phyloP scores from a whole-genome alignment of 2,113 vertebrate genomes.

The Aramus guarauna region DNA sequence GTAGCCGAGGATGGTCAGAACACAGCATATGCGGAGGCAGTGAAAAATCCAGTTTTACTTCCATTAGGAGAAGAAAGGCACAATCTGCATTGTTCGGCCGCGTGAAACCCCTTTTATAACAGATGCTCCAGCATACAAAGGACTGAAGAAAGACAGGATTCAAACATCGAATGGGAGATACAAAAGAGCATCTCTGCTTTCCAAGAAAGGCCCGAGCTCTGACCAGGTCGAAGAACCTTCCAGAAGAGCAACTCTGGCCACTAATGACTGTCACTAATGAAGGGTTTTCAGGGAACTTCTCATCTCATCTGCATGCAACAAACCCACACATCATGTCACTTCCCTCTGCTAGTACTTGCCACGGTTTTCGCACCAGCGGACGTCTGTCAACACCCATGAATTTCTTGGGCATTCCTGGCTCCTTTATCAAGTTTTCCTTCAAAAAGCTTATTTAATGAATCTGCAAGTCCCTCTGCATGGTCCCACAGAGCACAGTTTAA shows the following conservation, averaged over 20 bases:
- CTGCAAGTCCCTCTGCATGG: not conserved
- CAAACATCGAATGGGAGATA: not conserved
- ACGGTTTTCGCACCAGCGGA: not conserved
- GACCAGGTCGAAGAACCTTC: not conserved
- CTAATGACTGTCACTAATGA: not conserved
- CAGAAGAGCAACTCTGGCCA: not conserved
- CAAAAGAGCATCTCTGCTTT: conserved; percentile 8
- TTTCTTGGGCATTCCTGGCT: not conserved
- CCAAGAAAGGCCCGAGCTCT: not conserved
- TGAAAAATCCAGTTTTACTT: not conserved
- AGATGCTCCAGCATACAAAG: not conserved
- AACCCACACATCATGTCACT: not conserved
- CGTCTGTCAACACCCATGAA: not conserved
- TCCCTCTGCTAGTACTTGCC: not conserved
- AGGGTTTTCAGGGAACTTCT: not conserved
- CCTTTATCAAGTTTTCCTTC: not conserved
- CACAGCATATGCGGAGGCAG: fast-evolving
- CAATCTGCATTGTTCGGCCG: not conserved
- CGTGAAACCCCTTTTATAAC: not conserved
- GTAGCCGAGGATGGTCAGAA: not conserved
- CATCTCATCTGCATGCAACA: not conserved
- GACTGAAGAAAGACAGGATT: not conserved
- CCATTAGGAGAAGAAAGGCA: not conserved
- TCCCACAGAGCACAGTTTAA: not conserved
- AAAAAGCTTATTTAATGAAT: not conserved